A percentile compares a stretch with the other conserved stretches of the same genome.
These are phyloP conservation scores for Ara ararauna DNA, from an alignment of 2,797 vertebrate genomes.

Conservation along the genomic window DNA sequence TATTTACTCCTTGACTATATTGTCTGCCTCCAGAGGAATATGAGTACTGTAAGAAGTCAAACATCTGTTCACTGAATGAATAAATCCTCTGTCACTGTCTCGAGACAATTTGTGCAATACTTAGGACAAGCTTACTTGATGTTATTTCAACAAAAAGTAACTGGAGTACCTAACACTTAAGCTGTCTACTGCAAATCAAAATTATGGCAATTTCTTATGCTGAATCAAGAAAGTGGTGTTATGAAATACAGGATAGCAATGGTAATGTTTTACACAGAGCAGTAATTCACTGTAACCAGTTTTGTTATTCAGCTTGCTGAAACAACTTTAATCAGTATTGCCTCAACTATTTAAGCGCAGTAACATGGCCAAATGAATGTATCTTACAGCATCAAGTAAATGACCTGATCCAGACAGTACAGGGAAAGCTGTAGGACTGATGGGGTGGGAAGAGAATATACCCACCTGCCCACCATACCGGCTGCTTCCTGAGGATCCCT, in stretches of 20 bases:
- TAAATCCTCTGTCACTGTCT: not conserved
- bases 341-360: not conserved
- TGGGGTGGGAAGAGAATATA: not conserved
- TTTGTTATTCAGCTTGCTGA: not conserved
- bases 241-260: not conserved
- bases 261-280: not conserved
- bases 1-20: slow-evolving; percentile 56
- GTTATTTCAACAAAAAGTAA: not conserved
- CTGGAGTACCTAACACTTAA: not conserved
- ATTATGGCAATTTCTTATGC: not conserved
- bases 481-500: slow-evolving; percentile 32
- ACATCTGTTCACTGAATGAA: not conserved
- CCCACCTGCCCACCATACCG: slow-evolving; percentile 35
- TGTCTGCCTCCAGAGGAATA: slow-evolving; percentile 31
- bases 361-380: not conserved
- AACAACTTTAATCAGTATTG: rapidly evolving
- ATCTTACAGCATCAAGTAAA: not conserved
- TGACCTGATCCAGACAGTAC: not conserved
- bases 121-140: not conserved
- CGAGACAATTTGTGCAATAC: not conserved
- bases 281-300: not conserved
- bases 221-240: not conserved
- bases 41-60: slow-evolving; percentile 5
- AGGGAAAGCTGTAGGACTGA: not conserved
- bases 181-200: not conserved